Percentiles rank a stretch among this genome's conserved stretches.
Evolutionary conservation across 2,797 vertebrate species (phyloP).

Genomic region (Gymnodraco acuticeps): DNA sequence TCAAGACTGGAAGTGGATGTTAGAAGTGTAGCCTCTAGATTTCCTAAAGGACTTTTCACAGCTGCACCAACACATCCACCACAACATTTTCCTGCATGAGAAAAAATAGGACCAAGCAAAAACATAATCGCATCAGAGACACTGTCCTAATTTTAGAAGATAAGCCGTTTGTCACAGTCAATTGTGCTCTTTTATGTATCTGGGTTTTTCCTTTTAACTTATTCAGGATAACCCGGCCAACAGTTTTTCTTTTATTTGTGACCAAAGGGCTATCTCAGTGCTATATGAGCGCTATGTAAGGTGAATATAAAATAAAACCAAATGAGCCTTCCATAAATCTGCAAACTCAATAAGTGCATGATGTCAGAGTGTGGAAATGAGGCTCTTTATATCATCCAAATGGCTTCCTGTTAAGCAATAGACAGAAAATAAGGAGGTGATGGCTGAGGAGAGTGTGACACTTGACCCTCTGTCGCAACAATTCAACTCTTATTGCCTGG

Average conservation of each 20-base stretch:
- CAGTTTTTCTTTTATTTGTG: conserved; percentile 28
- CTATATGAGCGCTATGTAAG: conserved; percentile 23
- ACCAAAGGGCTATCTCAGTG: conserved; percentile 27
- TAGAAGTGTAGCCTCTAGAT: background rate
- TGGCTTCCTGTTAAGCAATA: conserved; percentile 8
- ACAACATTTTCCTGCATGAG: conserved; percentile 13
- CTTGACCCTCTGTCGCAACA: conserved; percentile 41
- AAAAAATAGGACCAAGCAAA: conserved; percentile 12
- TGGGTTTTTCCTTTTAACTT: conserved; percentile 23
- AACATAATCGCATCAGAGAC: conserved; percentile 56
- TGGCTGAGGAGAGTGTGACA: conserved; percentile 45
- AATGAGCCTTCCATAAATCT: conserved; percentile 19
- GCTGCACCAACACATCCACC: conserved; percentile 7
- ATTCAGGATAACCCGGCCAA: conserved; percentile 36
- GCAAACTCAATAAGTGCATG: conserved; percentile 17
- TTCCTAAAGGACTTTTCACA: background rate
- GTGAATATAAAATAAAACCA: conserved; percentile 11
- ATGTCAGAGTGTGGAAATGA: conserved; percentile 33
- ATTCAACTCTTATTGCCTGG: conserved; percentile 62
- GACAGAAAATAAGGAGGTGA: conserved; percentile 39
- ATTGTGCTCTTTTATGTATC: conserved; percentile 60
- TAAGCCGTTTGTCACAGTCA: conserved; percentile 44
- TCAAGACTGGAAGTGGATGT: background rate
- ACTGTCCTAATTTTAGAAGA: conserved; percentile 56
- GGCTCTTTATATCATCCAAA: conserved; percentile 12